These are phyloP conservation scores for Cantharis rufa DNA, from an alignment of 2,888 invertebrate species.

Conservation along the genomic window DNA sequence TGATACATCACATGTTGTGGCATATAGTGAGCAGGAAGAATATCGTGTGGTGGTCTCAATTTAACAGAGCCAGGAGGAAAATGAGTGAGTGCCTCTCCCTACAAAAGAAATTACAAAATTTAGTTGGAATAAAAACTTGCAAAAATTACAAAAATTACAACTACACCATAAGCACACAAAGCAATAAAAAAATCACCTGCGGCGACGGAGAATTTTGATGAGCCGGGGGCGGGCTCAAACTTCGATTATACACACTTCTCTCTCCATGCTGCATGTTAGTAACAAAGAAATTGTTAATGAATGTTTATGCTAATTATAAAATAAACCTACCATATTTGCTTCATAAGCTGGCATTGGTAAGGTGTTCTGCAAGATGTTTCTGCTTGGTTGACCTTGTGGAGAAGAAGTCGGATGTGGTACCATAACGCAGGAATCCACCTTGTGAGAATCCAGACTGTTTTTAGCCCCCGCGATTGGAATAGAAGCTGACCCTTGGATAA, in stretches of 20 bases:
- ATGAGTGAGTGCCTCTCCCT: conserved; percentile 64
- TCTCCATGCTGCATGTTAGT: conserved; percentile 64
- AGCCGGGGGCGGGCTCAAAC: conserved; percentile 82
- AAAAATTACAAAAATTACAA: neutral
- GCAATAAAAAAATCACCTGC: conserved; percentile 60
- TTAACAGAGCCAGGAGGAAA: conserved; percentile 55
- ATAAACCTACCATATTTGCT: conserved; percentile 70
- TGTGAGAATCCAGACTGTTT: conserved; percentile 59
- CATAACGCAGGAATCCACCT: conserved; percentile 62
- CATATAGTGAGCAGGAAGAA: conserved; percentile 60
- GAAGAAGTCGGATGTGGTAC: conserved; percentile 53
- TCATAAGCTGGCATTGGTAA: conserved; percentile 67
- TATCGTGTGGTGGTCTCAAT: conserved; percentile 50
- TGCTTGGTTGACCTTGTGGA: conserved; percentile 58
- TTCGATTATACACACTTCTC: conserved; percentile 49
- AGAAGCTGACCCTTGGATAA: conserved; percentile 65
- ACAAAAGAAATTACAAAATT: conserved; percentile 38
- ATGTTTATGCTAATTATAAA: neutral
- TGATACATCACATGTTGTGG: conserved; percentile 60
- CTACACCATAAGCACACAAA: conserved; percentile 1
- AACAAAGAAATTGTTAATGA: conserved; percentile 23
- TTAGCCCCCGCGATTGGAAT: conserved; percentile 48
- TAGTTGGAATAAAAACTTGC: neutral
- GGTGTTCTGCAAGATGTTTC: conserved; percentile 60
- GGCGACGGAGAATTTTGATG: conserved; percentile 79